Conservation (phyloP, 2,113 vertebrate species). For the Heterocephalus glaber region DNA sequence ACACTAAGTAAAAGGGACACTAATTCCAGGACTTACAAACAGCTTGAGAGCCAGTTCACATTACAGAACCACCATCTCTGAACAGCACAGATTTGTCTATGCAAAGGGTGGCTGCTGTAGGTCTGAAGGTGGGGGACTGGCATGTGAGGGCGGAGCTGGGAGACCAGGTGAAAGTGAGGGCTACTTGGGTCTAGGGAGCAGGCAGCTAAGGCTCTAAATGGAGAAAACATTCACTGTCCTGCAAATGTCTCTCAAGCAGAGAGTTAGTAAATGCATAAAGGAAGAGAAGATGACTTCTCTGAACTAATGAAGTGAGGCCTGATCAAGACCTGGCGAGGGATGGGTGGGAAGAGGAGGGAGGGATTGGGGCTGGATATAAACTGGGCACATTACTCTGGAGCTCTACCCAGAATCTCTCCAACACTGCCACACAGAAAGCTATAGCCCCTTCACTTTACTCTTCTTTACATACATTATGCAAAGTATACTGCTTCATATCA, state of each 20-base stretch:
- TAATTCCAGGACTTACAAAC: neutral
- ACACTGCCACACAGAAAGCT: neutral
- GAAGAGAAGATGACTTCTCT: neutral
- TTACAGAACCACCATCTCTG: neutral
- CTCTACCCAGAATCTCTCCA: neutral
- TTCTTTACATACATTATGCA: neutral
- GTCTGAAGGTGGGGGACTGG: neutral
- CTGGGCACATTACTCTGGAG: neutral
- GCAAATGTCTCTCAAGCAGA: neutral
- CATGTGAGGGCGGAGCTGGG: too few relatives aligned
- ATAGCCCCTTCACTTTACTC: neutral
- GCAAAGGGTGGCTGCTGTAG: too few relatives aligned
- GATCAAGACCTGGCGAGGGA: neutral
- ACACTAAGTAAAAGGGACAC: neutral
- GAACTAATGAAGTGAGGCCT: too few relatives aligned
- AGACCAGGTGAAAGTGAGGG: neutral
- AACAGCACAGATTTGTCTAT: neutral
- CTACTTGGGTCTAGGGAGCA: neutral
- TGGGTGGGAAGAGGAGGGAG: neutral
- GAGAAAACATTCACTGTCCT: neutral
- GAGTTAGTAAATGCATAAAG: neutral
- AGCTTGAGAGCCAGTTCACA: neutral
- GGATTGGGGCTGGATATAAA: neutral
- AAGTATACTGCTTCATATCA: neutral
- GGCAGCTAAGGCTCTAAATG: neutral